phyloP scores from a whole-genome alignment of 2,113 vertebrate genomes.

The Apaloderma vittatum region DNA sequence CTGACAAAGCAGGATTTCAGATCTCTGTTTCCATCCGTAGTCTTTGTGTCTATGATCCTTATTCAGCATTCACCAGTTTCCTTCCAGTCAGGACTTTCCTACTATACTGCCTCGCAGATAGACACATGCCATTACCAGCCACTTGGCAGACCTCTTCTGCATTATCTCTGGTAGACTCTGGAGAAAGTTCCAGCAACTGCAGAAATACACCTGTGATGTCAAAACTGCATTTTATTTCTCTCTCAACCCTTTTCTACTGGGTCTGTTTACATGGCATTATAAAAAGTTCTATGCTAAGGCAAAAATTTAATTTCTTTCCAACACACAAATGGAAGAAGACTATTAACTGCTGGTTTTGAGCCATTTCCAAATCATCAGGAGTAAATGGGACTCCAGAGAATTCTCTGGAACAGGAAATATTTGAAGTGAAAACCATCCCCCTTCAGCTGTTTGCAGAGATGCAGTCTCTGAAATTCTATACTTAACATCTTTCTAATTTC shows the following conservation, averaged over 20 bases:
- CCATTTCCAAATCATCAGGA: slow-evolving; percentile 21
- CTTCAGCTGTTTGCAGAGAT: slow-evolving; percentile 67
- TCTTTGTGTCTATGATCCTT: neutral
- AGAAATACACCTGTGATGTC: neutral
- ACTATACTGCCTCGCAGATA: neutral
- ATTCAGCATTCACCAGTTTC: neutral
- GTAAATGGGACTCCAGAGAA: slow-evolving; percentile 56
- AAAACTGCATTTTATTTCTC: neutral
- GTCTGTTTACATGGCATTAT: neutral
- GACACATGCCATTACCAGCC: neutral
- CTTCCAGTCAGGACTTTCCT: neutral
- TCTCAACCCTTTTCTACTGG: neutral
- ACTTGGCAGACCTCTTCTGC: neutral
- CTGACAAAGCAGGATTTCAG: neutral
- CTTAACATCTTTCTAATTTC: slow-evolving; percentile 52
- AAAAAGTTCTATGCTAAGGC: neutral
- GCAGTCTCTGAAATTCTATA: slow-evolving; percentile 55
- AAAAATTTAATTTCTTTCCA: neutral
- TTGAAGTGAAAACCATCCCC: slow-evolving; percentile 52
- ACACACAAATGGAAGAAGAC: neutral
- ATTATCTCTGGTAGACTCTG: accelerated
- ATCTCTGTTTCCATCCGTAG: neutral
- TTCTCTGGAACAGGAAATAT: slow-evolving; percentile 66
- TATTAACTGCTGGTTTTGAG: slow-evolving; percentile 43
- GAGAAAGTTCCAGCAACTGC: neutral